Conservation (phyloP, 2,113 vertebrate genomes). For the Nesogale talazaci region DNA sequence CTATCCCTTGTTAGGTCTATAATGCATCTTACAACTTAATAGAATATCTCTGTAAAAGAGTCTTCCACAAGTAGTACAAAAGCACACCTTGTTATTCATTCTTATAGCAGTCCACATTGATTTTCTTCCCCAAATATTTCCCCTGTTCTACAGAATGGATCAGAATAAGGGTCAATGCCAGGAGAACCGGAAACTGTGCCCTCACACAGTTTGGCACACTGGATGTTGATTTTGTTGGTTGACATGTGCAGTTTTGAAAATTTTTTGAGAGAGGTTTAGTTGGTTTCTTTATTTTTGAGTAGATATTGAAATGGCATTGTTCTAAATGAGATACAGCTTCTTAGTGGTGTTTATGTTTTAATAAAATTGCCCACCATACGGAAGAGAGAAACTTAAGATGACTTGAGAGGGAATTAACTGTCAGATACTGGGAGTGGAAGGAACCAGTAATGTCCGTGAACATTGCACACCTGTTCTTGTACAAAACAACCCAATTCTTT, state of each 20-base stretch:
- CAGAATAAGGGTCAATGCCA: not conserved
- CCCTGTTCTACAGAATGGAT: not conserved
- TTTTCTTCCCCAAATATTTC: not conserved
- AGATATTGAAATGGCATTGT: not conserved
- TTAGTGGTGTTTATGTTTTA: not conserved
- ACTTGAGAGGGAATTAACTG: not conserved
- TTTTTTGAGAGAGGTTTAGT: constrained; percentile 21
- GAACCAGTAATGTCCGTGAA: not conserved
- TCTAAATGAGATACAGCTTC: not conserved
- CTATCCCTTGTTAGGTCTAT: not conserved
- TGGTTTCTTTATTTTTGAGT: constrained; percentile 54
- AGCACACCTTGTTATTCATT: not conserved
- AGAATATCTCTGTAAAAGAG: not conserved
- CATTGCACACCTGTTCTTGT: not conserved
- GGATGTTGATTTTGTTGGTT: not conserved
- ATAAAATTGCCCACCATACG: not conserved
- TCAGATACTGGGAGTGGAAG: not conserved
- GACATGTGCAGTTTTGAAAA: not conserved
- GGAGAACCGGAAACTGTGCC: not conserved
- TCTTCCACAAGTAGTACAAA: not conserved
- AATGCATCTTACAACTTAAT: not conserved
- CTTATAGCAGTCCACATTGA: not conserved
- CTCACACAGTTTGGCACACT: not conserved
- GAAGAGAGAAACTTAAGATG: too few relatives aligned
- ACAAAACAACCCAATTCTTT: not conserved